These are phyloP conservation scores for Branchipolynoe longqiensis DNA, from an alignment of 2,888 invertebrate genomes.

Conservation along the genomic window DNA sequence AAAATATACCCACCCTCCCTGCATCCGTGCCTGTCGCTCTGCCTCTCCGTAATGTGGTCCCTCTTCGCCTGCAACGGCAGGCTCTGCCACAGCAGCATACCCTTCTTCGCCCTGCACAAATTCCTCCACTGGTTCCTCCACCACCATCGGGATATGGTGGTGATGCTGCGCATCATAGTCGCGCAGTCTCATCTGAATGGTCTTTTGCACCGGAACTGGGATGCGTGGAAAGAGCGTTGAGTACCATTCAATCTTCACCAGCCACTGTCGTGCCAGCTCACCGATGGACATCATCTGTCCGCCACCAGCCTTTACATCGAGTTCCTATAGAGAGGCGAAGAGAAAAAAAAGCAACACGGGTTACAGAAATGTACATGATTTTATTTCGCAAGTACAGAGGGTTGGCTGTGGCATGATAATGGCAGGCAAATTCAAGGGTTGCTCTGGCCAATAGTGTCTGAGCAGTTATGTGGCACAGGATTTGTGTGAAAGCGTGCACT, in stretches of 20 bases:
- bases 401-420: slow-evolving; percentile 1
- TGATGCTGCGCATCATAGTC: slow-evolving; percentile 4
- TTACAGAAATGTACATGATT: not conserved
- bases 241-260: slow-evolving; percentile 99
- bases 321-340: slow-evolving; percentile 86
- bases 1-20: not conserved
- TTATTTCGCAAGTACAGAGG: not conserved
- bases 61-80: too few relatives aligned
- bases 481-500: too few relatives aligned
- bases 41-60: slow-evolving; percentile 51
- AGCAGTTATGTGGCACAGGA: too few relatives aligned
- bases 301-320: slow-evolving; percentile 98
- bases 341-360: not conserved
- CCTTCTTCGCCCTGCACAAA: not conserved
- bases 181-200: slow-evolving; percentile 31
- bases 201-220: slow-evolving; percentile 94
- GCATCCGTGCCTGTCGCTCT: slow-evolving; percentile 26
- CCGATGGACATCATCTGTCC: slow-evolving; percentile 96
- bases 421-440: slow-evolving; percentile 53
- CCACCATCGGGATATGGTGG: not conserved
- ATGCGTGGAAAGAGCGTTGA: slow-evolving; percentile 98
- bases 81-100: not conserved
- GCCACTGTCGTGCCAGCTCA: slow-evolving; percentile 93
- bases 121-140: not conserved
- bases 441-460: slow-evolving; percentile 52